phyloP scores from a whole-genome alignment of 2,113 vertebrate species.

The Esox niger region DNA sequence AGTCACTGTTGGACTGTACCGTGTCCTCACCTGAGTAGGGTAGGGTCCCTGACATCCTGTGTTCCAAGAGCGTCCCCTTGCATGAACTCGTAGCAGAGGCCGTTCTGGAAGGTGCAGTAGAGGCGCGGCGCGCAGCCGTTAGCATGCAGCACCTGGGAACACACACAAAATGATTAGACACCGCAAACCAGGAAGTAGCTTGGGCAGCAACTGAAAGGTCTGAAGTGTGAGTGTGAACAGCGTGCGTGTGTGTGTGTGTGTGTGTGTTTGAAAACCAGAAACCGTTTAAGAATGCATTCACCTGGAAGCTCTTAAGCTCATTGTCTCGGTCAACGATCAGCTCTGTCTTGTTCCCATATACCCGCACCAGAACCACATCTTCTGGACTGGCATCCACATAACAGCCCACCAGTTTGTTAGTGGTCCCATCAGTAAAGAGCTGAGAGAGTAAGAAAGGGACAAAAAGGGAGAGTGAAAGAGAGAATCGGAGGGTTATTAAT shows the following conservation, averaged over 20 bases:
- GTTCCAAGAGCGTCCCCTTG: slow-evolving; percentile 87
- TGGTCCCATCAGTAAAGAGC: slow-evolving; percentile 96
- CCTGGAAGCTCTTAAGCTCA: slow-evolving; percentile 93
- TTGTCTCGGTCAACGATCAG: slow-evolving; percentile 93
- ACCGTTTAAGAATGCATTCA: slow-evolving; percentile 10
- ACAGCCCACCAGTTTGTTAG: slow-evolving; percentile 96
- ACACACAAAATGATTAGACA: neutral
- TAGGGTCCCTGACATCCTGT: slow-evolving; percentile 83
- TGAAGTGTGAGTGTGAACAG: too few species aligned
- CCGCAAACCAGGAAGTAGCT: too few species aligned
- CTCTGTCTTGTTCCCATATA: slow-evolving; percentile 92
- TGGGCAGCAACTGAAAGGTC: too few species aligned
- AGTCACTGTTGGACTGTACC: neutral
- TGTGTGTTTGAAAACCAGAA: too few species aligned
- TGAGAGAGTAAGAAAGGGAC: slow-evolving; percentile 41
- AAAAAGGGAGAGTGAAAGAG: neutral
- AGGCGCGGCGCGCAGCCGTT: slow-evolving; percentile 91
- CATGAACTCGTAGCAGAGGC: slow-evolving; percentile 95
- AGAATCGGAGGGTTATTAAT: too few species aligned
- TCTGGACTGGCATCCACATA: slow-evolving; percentile 80
- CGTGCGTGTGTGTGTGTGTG: neutral
- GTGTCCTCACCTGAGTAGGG: slow-evolving; percentile 81
- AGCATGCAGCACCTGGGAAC: slow-evolving; percentile 78
- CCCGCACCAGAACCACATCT: slow-evolving; percentile 89
- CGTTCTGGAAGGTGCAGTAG: slow-evolving; percentile 95